A percentile compares a stretch with the other conserved stretches of the same genome.
These are phyloP conservation scores for Polypterus senegalus DNA, from an alignment of 2,113 vertebrate genomes.

Conservation along the genomic window DNA sequence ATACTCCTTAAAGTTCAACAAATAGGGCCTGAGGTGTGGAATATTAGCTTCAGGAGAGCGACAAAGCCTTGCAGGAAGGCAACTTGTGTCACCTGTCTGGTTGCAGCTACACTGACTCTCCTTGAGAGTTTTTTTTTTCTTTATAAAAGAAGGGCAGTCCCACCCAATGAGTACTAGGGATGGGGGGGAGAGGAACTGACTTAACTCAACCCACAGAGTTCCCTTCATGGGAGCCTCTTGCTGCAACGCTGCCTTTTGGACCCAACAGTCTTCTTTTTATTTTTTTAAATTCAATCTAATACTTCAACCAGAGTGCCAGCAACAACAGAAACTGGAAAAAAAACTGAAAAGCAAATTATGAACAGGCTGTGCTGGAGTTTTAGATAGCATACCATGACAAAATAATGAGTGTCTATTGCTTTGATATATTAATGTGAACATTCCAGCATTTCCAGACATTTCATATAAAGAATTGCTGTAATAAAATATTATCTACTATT, in stretches of 20 bases:
- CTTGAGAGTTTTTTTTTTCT: too few relatives aligned
- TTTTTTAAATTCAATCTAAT: slow-evolving; percentile 17
- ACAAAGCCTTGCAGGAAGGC: too few relatives aligned
- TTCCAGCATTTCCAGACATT: slow-evolving; percentile 48
- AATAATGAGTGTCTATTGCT: neutral
- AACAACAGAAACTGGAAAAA: slow-evolving; percentile 10
- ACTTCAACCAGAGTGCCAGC: slow-evolving; percentile 45
- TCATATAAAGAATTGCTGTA: slow-evolving; percentile 26
- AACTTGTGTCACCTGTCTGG: too few relatives aligned
- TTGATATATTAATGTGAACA: slow-evolving; percentile 31
- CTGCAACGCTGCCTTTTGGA: too few relatives aligned
- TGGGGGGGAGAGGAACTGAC: too few relatives aligned
- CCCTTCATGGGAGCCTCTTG: too few relatives aligned
- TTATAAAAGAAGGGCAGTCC: too few relatives aligned
- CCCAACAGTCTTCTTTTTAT: neutral
- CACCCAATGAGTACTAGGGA: too few relatives aligned
- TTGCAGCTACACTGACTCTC: too few relatives aligned
- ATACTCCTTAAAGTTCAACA: slow-evolving; percentile 87
- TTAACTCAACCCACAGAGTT: too few relatives aligned
- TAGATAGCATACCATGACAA: too few relatives aligned
- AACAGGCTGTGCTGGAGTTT: neutral
- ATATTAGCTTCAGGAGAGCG: too few relatives aligned
- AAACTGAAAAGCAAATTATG: neutral
- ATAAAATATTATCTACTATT: slow-evolving; percentile 17
- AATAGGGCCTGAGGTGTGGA: slow-evolving; percentile 30